Evolutionary conservation across 1,140 invertebrate species (phyloP), one percentile per base, ranked within the genome.

Genomic region (Platorchestia sp.): DNA sequence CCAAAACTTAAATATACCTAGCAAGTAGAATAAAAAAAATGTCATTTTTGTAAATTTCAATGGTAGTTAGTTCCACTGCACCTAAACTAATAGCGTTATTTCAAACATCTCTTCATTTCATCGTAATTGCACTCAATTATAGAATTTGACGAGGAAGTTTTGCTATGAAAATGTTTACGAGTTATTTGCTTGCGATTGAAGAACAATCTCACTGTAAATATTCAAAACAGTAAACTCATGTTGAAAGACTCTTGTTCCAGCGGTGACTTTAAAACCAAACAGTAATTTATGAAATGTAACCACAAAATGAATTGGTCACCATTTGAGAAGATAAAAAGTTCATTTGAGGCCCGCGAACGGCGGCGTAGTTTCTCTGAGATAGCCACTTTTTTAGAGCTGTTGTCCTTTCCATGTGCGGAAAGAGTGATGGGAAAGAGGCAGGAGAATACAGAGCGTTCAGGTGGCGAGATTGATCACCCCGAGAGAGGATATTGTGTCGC

Each of bases 401-500:
- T 75, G 59, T 75, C 59, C 59, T 75, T 75, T 75, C 59, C 59
- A 75, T 75, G 59, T 75, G 59, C 59, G 59, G 59, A 75, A 75
- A 75, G 27, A 89, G 87, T 14, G 87, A 89, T 41, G 42, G 22
- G 42, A 42, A 89, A 41, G 43, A 41, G 41, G n/a, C 87, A 42
- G 87, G 87, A 75, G 59, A 89, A 45, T 93, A 93, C 91, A 93
- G 43, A 47, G 91, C 91, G 91, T 93, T 45, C 91, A 45, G 91
- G 91, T 45, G 91, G 91, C 22, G 45, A 93, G 91, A 93, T 93
- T 93, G 91, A 93, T 93, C 91, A 93, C 45, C 41, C 45, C 40
- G 91, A 40, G 44, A 93, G 91, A 93, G 91, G 91, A 93, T 93
- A 93, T 93, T 93, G 91, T 93, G 91, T 93, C 91, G 91, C 91